These are phyloP conservation scores for Petrocephalus microphthalmus DNA, from an alignment of 2,113 vertebrate genomes.

Conservation along the genomic window DNA sequence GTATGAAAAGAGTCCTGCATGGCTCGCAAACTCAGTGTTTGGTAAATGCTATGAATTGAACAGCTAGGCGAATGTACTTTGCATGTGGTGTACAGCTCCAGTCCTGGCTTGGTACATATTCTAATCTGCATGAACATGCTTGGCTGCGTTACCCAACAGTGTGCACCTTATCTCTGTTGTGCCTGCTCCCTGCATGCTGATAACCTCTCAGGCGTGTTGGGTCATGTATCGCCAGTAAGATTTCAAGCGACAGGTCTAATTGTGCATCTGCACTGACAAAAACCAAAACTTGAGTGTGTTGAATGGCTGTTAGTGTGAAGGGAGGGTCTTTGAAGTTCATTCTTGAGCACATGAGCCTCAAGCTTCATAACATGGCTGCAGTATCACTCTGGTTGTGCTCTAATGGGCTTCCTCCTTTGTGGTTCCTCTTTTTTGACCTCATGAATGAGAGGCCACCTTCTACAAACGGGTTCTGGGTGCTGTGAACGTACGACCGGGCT, in stretches of 20 bases:
- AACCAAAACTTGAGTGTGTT: not conserved
- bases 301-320: not conserved
- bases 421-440: not conserved
- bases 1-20: not conserved
- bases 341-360: not conserved
- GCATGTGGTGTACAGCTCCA: not conserved
- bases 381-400: not conserved
- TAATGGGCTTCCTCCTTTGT: not conserved
- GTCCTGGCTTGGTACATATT: not conserved
- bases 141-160: not conserved
- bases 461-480: not conserved
- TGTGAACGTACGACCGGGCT: no score
- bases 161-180: not conserved
- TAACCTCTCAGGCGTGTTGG: not conserved
- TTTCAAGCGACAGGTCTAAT: not conserved
- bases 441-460: not conserved
- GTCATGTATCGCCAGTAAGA: not conserved
- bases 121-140: not conserved
- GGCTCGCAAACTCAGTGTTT: not conserved
- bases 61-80: not conserved
- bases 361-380: not conserved
- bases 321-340: not conserved
- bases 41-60: not conserved
- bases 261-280: not conserved
- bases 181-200: not conserved